These are phyloP conservation scores for Leptinotarsa lineolata DNA, from an alignment of 1,140 invertebrate species.

Conservation along the genomic window DNA sequence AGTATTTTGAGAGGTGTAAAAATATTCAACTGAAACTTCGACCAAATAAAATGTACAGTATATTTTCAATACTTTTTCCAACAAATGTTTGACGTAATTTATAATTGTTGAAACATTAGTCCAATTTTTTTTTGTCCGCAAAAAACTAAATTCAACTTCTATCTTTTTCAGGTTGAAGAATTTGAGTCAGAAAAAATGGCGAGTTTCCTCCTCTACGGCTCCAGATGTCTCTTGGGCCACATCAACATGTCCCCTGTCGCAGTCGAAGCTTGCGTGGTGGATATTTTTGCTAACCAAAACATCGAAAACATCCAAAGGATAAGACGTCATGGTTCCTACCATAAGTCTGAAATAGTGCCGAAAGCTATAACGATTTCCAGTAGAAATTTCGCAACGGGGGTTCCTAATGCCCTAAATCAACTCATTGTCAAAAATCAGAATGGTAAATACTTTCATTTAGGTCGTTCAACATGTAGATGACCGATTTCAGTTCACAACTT, in stretches of 20 bases:
- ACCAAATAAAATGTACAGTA: too few species aligned
- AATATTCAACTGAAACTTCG: too few species aligned
- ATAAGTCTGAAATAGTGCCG: constrained; percentile 44
- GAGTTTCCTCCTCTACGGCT: constrained; percentile 44
- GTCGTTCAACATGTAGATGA: too few species aligned
- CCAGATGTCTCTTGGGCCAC: constrained; percentile 51
- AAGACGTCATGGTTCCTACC: constrained; percentile 43
- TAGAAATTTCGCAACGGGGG: constrained; percentile 50
- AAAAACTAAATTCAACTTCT: not conserved
- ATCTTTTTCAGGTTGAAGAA: constrained; percentile 34
- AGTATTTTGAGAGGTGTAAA: too few species aligned
- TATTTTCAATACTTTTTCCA: too few species aligned
- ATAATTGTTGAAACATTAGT: too few species aligned
- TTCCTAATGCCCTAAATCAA: constrained; percentile 51
- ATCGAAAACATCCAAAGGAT: constrained; percentile 48
- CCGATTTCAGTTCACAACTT: too few species aligned
- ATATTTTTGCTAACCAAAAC: constrained; percentile 50
- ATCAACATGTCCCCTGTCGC: constrained; percentile 53
- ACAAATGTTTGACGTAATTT: too few species aligned
- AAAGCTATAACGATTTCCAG: constrained; percentile 45
- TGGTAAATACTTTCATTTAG: too few species aligned
- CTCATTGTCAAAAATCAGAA: constrained; percentile 50
- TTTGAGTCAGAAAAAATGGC: constrained; percentile 44
- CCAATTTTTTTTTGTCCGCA: too few species aligned
- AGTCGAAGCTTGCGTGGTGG: constrained; percentile 50